phyloP scores from a whole-genome alignment of 1,140 invertebrate genomes.

The Bombus breviceps region DNA sequence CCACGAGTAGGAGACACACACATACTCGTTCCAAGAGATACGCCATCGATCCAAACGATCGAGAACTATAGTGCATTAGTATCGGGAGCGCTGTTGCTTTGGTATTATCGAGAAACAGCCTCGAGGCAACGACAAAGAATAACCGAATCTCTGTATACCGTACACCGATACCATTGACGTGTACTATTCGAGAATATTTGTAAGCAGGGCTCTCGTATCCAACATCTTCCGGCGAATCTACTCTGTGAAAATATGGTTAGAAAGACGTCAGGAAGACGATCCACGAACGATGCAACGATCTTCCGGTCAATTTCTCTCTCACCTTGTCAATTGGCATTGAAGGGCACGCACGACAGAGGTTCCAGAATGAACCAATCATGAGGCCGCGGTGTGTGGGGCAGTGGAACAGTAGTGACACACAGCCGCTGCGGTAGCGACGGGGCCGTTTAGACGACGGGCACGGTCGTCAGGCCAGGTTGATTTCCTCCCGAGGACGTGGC shows the following conservation, averaged over 20 bases:
- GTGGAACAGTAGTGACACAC: slow-evolving; percentile 75
- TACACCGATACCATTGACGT: too few relatives aligned
- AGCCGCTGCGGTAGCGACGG: slow-evolving; percentile 61
- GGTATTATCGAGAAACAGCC: not conserved
- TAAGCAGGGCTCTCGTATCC: not conserved
- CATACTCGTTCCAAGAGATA: not conserved
- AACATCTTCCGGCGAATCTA: not conserved
- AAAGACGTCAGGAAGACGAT: not conserved
- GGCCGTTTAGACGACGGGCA: slow-evolving; percentile 54
- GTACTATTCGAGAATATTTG: not conserved
- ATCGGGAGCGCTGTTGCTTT: not conserved
- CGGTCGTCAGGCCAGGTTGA: slow-evolving; percentile 58
- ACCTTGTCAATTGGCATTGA: slow-evolving; percentile 97
- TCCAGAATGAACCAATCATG: slow-evolving; percentile 97
- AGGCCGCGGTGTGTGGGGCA: slow-evolving; percentile 82
- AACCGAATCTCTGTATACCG: not conserved
- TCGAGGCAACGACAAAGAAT: not conserved
- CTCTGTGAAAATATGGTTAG: not conserved
- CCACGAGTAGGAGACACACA: too few relatives aligned
- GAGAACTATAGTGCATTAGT: too few relatives aligned
- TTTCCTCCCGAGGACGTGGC: slow-evolving; percentile 43
- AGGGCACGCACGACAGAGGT: slow-evolving; percentile 95
- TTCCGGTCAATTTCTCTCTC: slow-evolving; percentile 71
- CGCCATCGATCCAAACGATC: not conserved
- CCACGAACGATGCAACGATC: not conserved